Conservation (phyloP, 2,797 vertebrate species). For the Artibeus lituratus region DNA sequence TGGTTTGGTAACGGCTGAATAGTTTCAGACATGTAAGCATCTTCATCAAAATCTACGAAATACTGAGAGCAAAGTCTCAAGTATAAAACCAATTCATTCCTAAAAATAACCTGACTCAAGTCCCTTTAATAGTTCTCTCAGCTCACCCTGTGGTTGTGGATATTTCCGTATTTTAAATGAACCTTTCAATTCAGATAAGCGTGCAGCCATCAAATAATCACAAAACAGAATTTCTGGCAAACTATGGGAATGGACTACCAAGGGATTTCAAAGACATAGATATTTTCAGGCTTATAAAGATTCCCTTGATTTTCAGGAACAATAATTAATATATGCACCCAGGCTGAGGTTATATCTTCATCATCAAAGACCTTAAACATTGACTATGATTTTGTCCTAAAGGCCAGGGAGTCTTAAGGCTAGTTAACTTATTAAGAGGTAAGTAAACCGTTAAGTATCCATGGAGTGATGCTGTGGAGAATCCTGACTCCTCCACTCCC, state of each 20-base stretch:
- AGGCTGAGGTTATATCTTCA: not conserved
- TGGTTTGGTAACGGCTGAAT: not conserved
- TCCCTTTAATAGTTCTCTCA: not conserved
- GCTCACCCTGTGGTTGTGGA: not conserved
- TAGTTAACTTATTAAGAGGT: not conserved
- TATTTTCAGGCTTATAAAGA: not conserved
- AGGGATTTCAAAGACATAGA: not conserved
- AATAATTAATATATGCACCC: not conserved
- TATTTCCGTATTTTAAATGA: not conserved
- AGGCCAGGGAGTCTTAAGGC: not conserved
- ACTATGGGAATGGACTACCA: not conserved
- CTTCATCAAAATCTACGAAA: slow-evolving; percentile 22
- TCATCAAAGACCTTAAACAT: not conserved
- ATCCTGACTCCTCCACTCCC: not conserved
- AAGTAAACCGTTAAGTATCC: not conserved
- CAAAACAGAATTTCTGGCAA: not conserved
- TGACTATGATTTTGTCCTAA: not conserved
- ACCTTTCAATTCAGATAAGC: not conserved
- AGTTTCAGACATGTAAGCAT: not conserved
- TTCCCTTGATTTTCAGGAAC: not conserved
- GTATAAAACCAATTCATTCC: slow-evolving; percentile 33
- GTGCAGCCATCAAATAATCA: not conserved
- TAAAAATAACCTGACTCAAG: slow-evolving; percentile 34
- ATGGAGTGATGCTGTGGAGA: not conserved
- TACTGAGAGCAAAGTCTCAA: not conserved